These are phyloP conservation scores for Eufriesea mexicana DNA, from an alignment of 1,140 invertebrate genomes.

Conservation along the genomic window DNA sequence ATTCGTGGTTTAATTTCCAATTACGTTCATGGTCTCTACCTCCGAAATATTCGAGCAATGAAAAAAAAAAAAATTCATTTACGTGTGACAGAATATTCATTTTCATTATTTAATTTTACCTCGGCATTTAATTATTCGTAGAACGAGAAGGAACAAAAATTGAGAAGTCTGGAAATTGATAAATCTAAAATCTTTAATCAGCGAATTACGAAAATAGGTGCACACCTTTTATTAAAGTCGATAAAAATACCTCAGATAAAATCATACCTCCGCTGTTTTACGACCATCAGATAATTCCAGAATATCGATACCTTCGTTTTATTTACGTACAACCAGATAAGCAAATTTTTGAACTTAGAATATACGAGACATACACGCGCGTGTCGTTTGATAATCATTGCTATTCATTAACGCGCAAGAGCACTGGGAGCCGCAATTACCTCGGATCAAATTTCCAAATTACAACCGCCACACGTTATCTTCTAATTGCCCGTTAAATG, in stretches of 20 bases:
- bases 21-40: not conserved
- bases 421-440: not conserved
- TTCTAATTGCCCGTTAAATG: not conserved
- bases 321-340: not conserved
- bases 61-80: not conserved
- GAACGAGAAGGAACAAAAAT: not conserved
- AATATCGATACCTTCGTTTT: not conserved
- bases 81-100: not conserved
- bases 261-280: not conserved
- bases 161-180: not conserved
- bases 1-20: not conserved
- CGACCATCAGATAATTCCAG: not conserved
- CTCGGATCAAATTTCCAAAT: not conserved
- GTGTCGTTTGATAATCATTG: not conserved
- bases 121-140: not conserved
- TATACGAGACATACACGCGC: not conserved
- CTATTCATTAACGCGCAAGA: not conserved
- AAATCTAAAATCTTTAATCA: too few relatives aligned
- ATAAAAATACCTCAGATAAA: too few relatives aligned
- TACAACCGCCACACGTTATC: not conserved
- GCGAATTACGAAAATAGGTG: too few relatives aligned
- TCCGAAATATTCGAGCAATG: not conserved
- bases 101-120: not conserved
- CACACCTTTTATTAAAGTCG: too few relatives aligned
- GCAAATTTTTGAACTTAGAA: not conserved